Evolutionary conservation across 2,888 invertebrate genomes (phyloP), one percentile per base, ranked within the genome.

Genomic region (Pristionchus entomophagus): DNA sequence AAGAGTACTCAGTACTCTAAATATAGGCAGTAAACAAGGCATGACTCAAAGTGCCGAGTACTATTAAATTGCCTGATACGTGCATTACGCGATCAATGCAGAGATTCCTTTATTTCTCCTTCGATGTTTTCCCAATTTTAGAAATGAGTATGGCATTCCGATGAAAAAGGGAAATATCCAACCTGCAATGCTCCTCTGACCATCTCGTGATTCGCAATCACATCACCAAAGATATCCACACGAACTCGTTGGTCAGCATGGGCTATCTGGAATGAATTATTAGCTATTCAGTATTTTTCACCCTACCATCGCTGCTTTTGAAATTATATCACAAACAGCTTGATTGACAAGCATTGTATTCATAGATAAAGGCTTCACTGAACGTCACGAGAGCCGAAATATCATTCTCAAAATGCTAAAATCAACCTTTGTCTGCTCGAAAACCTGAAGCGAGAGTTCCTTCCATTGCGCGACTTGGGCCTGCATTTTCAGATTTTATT

Each of bases 141-240:
- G n/a, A n/a, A n/a, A n/a, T n/a, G n/a, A n/a, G n/a, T n/a, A n/a
- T n/a, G n/a, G n/a, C n/a, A n/a, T n/a, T n/a, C n/a, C n/a, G n/a
- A n/a, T n/a, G n/a, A n/a, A n/a, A n/a, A n/a, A n/a, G n/a, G n/a
- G n/a, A n/a, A n/a, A n/a, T n/a, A n/a, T n/a, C 77, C 35, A 35
- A 91, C 90, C 88, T 93, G 92, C 38, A 92, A 88, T 10, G 93
- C 93, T 49, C 93, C 93, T 45, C 93, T 88, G 45, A 93, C 89
- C 93, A 93, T 93, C 81, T 93, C 93, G 62, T 88, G 87, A 83
- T 93, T 93, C 14, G 93, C 92, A 14, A 93, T 90, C 86, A 91
- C 91, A 81, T 93, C 93, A 38, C 91, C 91, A 86, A 93, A 93
- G 62, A 93, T 90, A 45, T 91, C 90, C 85, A 92, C 91, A 38